These are phyloP conservation scores for Sus scrofa DNA, from an alignment of 2,113 vertebrate genomes.

Conservation along the genomic window T2T-Sscrofa CM000816.6:66929001-66929500, in stretches of 20 bases:
- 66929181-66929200: not conserved
- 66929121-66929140: not conserved
- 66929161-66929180: not conserved
- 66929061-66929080: not conserved
- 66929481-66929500: not conserved
- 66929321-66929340: not conserved
- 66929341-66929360: not conserved
- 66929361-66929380: not conserved
- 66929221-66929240: not conserved
- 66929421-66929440: not conserved
- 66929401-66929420: not conserved
- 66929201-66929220: not conserved
- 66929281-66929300: not conserved
- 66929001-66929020: not conserved
- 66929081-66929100: not conserved
- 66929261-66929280: not conserved
- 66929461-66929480: not conserved
- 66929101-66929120: rapidly evolving
- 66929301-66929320: not conserved
- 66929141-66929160: not conserved
- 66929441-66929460: not conserved
- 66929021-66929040: not conserved
- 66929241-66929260: too few species aligned
- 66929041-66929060: not conserved
- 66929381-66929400: not conserved